Base-by-base conservation (phyloP, 2,113 vertebrate species). In the Rana temporaria region DNA sequence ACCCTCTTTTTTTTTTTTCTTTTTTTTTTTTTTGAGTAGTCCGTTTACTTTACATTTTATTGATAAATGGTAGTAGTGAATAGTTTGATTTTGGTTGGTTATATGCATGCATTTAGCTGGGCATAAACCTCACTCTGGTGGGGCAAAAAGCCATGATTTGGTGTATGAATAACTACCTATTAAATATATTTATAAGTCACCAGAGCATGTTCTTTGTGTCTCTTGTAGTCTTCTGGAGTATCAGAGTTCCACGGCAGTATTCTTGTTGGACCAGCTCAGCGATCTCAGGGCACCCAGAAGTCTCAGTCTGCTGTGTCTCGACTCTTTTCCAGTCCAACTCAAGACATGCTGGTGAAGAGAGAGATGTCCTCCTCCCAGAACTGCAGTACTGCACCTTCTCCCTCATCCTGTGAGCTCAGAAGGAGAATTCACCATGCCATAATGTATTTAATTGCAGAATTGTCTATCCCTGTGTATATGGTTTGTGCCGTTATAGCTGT, bases 301-400 rank as follows among this genome's bases (percentile, higher is more conserved):
- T 59, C 75, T 55, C 87, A 89, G 68, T 85, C 90, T 84, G 81
- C 90, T 0, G 81, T 90, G 62, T 86, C 93, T 14, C 91, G 87
- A 67, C 89, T 94, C 84, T 95, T 91, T 84, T 80, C 92, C n/a
- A 86, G 87, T 63, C 24, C 90, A 17, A 84, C 82, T 62, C 89
- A 88, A 57, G 92, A 94, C 55, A 76, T 90, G 19, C 84, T 95
- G 84, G 94, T 94, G 85, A 97, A 97, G 90, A 90, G 94, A 70
- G 96, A 97, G 88, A 92, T 94, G 22, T 86, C 87, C 78, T 65
- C 89, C 1, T 87, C 88, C 72, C 92, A 91, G 55, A 89, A 91
- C 65, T 86, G 84, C 85, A 90, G 93, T 79, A 92, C 93, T 78
- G 90, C 89, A 82, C 87, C 92, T 20, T 90, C 95, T 3, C 60